Base-by-base conservation (phyloP, 2,888 invertebrate genomes). In the Diaperis boleti region DNA sequence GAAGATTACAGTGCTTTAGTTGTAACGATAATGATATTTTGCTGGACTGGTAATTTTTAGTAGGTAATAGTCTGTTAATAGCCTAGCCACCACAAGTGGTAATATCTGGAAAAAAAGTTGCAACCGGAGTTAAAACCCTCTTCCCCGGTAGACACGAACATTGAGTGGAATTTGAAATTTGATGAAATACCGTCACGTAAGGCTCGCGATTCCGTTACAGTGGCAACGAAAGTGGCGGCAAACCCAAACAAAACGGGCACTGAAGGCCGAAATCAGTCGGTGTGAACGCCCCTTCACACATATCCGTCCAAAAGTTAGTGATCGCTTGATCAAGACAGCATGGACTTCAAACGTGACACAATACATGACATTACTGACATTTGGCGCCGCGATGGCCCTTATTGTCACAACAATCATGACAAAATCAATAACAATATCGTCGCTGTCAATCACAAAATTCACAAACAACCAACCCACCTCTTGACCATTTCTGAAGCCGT, bases 401-500 rank as follows among this genome's bases (percentile, higher is more conserved):
- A 26, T 54, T 29, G 42, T 54, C 17, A 26, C 8, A 54, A 54
- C 41, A 22, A 49, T 31, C n/a, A 11, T 49, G 10, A 22, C 52
- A 54, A 54, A 54, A 54, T 54, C 54, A 54, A 54, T 54, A 54
- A 54, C 26, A 45, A 45, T 18, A 42, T 41, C 41, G 41, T n/a
- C 41, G 15, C 17, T 14, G 35, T 35, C 33, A 33, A 33, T 18
- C 41, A 13, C 15, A 35, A 35, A 35, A n/a, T n/a, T 8, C 35
- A n/a, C 8, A 39, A 13, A 31, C 31, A 13, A 13, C n/a, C 33
- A 59, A 75, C 78, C 68, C 68, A 81, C 81, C 81, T 80, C 78
- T 82, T 82, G 65, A 82, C 81, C 81, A 82, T 82, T 72, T 80
- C 79, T 77, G 79, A 74, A 76, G 80, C 79, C 79, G 79, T 81